Evolutionary conservation across 2,797 vertebrate genomes (phyloP).

Genomic region (Notolepis coatsorum): DNA sequence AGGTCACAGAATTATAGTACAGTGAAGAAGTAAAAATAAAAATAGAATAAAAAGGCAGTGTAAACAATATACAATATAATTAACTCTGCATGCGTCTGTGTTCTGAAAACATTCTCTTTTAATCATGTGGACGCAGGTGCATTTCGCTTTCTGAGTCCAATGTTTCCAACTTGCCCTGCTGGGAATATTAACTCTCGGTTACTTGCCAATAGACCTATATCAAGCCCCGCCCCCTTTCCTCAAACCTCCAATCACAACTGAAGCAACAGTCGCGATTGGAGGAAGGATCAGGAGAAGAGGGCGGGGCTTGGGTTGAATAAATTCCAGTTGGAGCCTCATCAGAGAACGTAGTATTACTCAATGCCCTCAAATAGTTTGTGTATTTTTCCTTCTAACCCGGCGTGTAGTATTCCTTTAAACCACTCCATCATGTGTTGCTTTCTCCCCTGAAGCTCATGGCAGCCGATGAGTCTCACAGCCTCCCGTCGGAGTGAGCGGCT

Average conservation of each 20-base stretch:
- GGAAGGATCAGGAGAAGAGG: too few species aligned
- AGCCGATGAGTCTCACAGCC: conserved; percentile 19
- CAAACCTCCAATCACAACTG: too few species aligned
- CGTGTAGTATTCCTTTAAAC: too few species aligned
- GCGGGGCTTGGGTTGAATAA: too few species aligned
- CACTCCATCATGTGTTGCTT: too few species aligned
- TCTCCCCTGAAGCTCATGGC: conserved; percentile 16
- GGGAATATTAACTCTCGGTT: conserved; percentile 37
- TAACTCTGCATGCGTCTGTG: neutral
- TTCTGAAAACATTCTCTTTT: neutral
- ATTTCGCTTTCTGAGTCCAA: conserved; percentile 22
- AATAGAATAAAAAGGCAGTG: too few species aligned
- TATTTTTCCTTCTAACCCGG: too few species aligned
- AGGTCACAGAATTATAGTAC: too few species aligned
- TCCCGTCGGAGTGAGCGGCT: conserved; percentile 4
- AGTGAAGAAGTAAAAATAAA: too few species aligned
- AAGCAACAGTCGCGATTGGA: too few species aligned
- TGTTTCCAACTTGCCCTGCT: conserved; percentile 31
- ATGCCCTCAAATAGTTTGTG: neutral
- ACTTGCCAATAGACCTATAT: conserved; percentile 20
- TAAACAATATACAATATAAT: too few species aligned
- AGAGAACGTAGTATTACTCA: conserved; percentile 6
- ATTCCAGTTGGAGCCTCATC: conserved; percentile 13
- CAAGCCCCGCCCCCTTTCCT: too few species aligned
- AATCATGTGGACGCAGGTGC: conserved; percentile 39